Percentiles rank a stretch among this genome's conserved stretches.
Conservation (phyloP, 2,113 vertebrate genomes). For the Syngnathus floridae region DNA sequence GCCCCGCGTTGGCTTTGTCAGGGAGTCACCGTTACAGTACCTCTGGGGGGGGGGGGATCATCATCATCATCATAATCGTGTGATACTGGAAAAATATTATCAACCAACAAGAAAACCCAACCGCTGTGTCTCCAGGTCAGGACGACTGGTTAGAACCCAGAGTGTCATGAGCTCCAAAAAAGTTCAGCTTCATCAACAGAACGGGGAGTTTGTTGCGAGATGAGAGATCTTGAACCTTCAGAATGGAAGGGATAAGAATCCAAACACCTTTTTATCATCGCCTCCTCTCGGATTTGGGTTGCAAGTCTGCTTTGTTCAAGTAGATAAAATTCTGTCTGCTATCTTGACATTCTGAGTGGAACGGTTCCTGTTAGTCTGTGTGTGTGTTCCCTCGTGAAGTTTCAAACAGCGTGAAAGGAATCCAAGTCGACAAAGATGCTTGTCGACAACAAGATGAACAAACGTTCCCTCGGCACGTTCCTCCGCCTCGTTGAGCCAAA, state of each 20-base stretch:
- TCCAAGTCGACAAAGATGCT: background rate
- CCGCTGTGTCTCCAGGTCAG: background rate
- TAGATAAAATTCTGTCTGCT: background rate
- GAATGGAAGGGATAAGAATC: too few relatives aligned
- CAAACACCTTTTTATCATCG: too few relatives aligned
- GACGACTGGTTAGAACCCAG: too few relatives aligned
- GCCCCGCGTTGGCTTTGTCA: background rate
- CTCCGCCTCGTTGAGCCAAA: background rate
- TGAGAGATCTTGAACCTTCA: too few relatives aligned
- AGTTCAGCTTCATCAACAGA: too few relatives aligned
- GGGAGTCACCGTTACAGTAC: background rate
- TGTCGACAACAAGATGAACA: background rate
- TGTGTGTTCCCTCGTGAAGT: background rate
- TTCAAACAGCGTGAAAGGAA: background rate
- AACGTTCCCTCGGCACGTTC: background rate
- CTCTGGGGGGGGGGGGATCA: background rate
- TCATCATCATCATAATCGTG: background rate
- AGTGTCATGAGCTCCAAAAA: too few relatives aligned
- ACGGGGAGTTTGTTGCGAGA: too few relatives aligned
- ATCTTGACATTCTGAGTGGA: background rate
- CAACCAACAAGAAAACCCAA: background rate
- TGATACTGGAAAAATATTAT: background rate
- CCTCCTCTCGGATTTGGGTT: too few relatives aligned
- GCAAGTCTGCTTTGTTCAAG: too few relatives aligned
- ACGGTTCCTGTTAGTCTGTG: background rate